Conservation (phyloP, 2,888 invertebrate genomes). For the Invenusta paracnida region DNA sequence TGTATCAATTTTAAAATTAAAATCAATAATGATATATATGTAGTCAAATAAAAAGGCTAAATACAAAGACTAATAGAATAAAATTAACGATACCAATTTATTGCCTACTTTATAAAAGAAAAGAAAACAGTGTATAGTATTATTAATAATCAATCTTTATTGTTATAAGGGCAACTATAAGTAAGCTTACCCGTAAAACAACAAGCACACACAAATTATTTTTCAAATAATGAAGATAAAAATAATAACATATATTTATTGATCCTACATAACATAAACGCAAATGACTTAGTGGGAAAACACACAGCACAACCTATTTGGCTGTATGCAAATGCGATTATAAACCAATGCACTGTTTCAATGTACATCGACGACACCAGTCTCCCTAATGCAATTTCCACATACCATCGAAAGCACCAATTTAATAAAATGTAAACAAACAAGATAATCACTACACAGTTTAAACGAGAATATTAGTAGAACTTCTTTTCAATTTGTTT, state of each 20-base stretch:
- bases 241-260: not conserved
- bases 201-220: not conserved
- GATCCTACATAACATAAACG: not conserved
- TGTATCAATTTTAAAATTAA: no score
- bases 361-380: not conserved
- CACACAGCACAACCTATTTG: not conserved
- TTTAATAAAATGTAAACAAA: not conserved
- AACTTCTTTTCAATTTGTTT: no score
- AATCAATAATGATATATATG: no score
- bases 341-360: no score
- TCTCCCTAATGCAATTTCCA: not conserved
- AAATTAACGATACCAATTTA: no score
- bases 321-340: not conserved
- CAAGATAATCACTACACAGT: no score
- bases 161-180: not conserved
- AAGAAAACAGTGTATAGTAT: not conserved
- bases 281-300: not conserved
- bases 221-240: not conserved
- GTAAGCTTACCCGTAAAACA: not conserved
- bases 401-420: not conserved
- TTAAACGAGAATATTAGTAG: no score
- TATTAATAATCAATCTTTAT: not conserved
- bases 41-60: no score
- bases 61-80: no score
- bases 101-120: no score